Base-by-base conservation (phyloP, 1,140 invertebrate species). In the Diprion similis region DNA sequence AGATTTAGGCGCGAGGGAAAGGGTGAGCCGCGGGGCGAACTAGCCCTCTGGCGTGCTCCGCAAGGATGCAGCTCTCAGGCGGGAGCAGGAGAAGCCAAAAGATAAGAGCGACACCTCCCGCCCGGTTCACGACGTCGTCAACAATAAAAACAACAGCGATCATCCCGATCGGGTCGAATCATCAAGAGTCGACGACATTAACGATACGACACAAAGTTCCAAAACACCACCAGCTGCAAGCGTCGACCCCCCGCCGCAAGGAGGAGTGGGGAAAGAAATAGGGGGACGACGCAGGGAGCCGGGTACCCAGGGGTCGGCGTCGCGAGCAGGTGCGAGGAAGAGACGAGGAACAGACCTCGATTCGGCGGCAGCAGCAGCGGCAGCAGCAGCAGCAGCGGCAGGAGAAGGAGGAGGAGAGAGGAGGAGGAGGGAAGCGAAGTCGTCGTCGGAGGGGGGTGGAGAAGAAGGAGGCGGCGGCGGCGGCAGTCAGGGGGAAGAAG, bases 21-120 rank as follows among this genome's bases (percentile, higher is more conserved):
- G 83, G 84, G 83, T 80, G 84, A 84, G 86, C 24, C 6, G 51
- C 11, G 51, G 87, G 86, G 86, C 86, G 85, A 37, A 78, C 75
- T 76, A 87, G 86, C 86, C 87, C 87, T 87, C 87, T 86, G 86
- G 87, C 81, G 86, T 83, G 82, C 82, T 85, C 1, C 87, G 86
- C 87, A 59, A 88, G 87, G 86, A 88, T 88, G 87, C 87, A 87
- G 86, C 87, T 88, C 87, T 86, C 86, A 87, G 84, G 87, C 82
- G 87, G 87, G 87, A 86, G 87, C 87, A 86, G 82, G 77, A 85
- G 82, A 84, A 83, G 83, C 82, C 86, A 81, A 77, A 85, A 81
- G 83, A 84, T 84, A 77, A 81, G 78, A 81, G 81, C 82, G 81
- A 85, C 84, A 80, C 79, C 79, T 78, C 81, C 82, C 78, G 81